Evolutionary conservation across 1,140 invertebrate species (phyloP).

Genomic region (Zaprionus taronus): DNA sequence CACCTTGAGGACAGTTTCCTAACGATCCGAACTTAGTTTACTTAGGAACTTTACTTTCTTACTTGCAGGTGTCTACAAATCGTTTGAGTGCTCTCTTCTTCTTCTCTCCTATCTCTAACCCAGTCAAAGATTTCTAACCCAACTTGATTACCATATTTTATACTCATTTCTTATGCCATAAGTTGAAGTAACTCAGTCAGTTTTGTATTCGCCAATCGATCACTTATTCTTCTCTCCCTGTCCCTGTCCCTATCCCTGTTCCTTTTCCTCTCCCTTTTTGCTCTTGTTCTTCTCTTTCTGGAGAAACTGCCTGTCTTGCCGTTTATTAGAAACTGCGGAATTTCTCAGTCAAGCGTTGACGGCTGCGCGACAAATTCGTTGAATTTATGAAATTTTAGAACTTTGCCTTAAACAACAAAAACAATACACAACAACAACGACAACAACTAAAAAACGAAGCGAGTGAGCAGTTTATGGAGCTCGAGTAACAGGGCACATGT

Average conservation of each 20-base stretch:
- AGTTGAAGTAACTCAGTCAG: not conserved
- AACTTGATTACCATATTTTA: not conserved
- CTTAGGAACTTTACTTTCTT: no score
- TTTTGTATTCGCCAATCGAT: not conserved
- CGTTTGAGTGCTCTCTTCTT: no score
- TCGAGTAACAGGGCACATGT: slow-evolving; percentile 56
- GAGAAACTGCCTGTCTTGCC: slow-evolving; percentile 52
- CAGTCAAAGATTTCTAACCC: no score
- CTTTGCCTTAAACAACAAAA: slow-evolving; percentile 35
- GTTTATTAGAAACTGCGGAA: slow-evolving; percentile 62
- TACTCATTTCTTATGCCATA: not conserved
- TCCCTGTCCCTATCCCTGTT: no score
- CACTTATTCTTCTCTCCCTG: not conserved
- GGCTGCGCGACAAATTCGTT: slow-evolving; percentile 67
- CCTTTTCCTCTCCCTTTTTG: not conserved
- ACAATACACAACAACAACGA: not conserved
- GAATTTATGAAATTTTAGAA: slow-evolving; percentile 81
- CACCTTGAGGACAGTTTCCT: not conserved
- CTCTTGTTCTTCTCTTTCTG: slow-evolving; percentile 5
- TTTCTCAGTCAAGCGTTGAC: slow-evolving; percentile 50
- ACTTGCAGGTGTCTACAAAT: no score
- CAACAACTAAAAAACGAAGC: not conserved
- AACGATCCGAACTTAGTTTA: not conserved
- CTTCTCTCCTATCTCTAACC: no score
- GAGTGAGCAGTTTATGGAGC: slow-evolving; percentile 38